These are phyloP conservation scores for Ditylenchus weischeri DNA, from an alignment of 2,888 invertebrate genomes.

Conservation along the genomic window DNA sequence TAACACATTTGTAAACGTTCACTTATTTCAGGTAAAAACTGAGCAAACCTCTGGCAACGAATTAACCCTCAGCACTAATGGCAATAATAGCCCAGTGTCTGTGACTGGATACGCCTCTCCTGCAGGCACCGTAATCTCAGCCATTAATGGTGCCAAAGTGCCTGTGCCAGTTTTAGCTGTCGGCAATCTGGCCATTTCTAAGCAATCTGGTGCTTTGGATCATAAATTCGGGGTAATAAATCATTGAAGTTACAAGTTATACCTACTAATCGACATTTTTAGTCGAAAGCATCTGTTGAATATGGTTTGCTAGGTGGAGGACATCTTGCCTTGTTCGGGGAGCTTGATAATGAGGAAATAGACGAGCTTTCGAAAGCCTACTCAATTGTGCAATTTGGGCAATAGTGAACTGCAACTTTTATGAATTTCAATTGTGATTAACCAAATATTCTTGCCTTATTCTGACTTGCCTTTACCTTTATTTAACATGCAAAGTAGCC, in stretches of 20 bases:
- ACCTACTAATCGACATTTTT: not conserved
- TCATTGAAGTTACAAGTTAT: not conserved
- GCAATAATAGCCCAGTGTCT: slow-evolving; percentile 9
- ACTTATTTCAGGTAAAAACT: slow-evolving; percentile 22
- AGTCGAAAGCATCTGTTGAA: slow-evolving; percentile 31
- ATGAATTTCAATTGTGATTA: no score
- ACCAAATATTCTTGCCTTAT: no score
- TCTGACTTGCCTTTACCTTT: no score
- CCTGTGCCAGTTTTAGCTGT: slow-evolving; percentile 35
- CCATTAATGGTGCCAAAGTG: slow-evolving; percentile 33
- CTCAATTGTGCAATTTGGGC: slow-evolving; percentile 10
- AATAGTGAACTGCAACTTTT: no score
- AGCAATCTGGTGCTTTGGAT: slow-evolving; percentile 5
- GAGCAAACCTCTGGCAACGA: slow-evolving; percentile 31
- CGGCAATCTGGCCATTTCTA: slow-evolving; percentile 30
- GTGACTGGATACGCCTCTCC: slow-evolving; percentile 38
- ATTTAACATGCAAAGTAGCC: no score
- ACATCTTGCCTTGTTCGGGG: slow-evolving; percentile 29
- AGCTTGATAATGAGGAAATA: not conserved
- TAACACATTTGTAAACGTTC: no score
- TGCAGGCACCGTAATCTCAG: slow-evolving; percentile 38
- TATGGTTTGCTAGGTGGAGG: slow-evolving; percentile 35
- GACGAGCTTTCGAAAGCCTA: slow-evolving; percentile 10
- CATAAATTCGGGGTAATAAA: slow-evolving; percentile 6
- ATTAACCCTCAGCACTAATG: slow-evolving; percentile 23